These are phyloP conservation scores for Myotis vivesi DNA, from an alignment of 2,797 vertebrate genomes.

Conservation along the genomic window DNA sequence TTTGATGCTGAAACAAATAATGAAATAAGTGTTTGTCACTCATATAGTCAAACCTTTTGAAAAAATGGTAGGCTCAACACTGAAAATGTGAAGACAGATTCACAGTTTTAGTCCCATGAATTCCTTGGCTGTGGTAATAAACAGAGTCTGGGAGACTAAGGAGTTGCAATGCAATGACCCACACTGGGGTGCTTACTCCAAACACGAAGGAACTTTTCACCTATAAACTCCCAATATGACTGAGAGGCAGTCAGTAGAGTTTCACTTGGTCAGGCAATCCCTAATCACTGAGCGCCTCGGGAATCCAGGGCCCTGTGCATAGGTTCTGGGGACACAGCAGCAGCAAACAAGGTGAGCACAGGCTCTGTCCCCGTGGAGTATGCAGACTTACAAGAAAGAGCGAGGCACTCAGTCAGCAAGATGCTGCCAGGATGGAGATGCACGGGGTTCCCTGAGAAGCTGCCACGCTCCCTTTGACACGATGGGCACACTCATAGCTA, in stretches of 20 bases:
- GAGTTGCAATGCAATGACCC: background rate
- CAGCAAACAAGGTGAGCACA: background rate
- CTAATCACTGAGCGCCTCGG: accelerated
- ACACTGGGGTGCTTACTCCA: background rate
- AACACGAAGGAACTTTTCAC: background rate
- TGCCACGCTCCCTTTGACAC: background rate
- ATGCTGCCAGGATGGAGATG: background rate
- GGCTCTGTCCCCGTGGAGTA: background rate
- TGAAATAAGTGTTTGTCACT: background rate
- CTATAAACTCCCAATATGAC: background rate
- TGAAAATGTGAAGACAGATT: background rate
- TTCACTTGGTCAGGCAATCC: background rate
- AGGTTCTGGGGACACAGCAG: background rate
- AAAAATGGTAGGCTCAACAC: background rate
- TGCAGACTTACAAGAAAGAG: background rate
- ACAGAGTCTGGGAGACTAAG: background rate
- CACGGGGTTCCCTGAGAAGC: accelerated
- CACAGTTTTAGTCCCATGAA: background rate
- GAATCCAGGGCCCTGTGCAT: background rate
- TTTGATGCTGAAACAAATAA: background rate
- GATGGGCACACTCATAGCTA: background rate
- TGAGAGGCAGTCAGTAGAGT: background rate
- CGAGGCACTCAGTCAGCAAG: background rate
- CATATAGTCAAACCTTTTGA: background rate
- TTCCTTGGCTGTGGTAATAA: background rate